Evolutionary conservation across 2,113 vertebrate species (phyloP), one percentile per base, ranked within the genome.

Genomic region (Mystacornis crossleyi): DNA sequence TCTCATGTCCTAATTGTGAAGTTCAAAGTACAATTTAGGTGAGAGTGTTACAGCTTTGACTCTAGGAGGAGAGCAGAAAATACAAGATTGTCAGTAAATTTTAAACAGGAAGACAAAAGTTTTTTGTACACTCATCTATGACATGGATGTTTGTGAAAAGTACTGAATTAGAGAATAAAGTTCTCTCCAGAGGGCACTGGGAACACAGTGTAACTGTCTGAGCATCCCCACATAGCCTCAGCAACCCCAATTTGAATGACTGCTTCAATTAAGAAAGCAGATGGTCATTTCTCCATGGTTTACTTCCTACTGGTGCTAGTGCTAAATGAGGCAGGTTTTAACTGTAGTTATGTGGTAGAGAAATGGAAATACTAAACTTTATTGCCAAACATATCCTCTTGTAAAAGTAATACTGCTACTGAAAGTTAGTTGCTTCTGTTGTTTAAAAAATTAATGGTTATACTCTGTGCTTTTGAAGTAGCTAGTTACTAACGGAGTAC

Each of bases 201-300:
- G 61, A 95, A 84, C 69, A 92, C 28, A 31, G 28, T 53, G 58
- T 64, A 86, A 93, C 64, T 83, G 54, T 58, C 53, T 80, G 9
- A 74, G 60, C 40, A 84, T 81, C 43, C 21, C n/a, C 23, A 50
- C n/a, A 74, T 4, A 55, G 69, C 51, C 61, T 60, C 77, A 86
- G 69, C 40, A 89, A 81, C 13, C 43, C 60, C 3, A 6, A 34
- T 75, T 55, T 85, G 33, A 82, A 80, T 23, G 47, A 75, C n/a
- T 60, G 42, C n/a, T 72, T 85, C 69, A 86, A 43, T 65, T 95
- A 81, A 79, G 51, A 96, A 95, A 96, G 91, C 93, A 92, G 86
- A 79, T 87, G 65, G 48, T 64, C 4, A 61, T 61, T 95, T 81
- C 65, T 87, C 29, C 21, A 28, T 29, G 47, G 28, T 40, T 55